phyloP scores from a whole-genome alignment of 2,797 vertebrate species.

The Nasua narica region DNA sequence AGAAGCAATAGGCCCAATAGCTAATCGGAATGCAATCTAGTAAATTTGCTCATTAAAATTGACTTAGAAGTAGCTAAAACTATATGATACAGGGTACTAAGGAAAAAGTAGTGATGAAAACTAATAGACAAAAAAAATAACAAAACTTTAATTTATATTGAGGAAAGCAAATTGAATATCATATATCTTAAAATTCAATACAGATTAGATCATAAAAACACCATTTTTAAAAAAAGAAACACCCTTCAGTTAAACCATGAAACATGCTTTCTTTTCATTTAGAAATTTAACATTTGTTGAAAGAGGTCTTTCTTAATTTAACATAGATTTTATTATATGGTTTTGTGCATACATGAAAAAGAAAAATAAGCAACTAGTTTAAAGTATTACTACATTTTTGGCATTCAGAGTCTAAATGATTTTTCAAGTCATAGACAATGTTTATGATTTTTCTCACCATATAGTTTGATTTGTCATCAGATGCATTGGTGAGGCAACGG shows the following conservation, averaged over 20 bases:
- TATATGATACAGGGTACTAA: neutral
- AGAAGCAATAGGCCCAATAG: neutral
- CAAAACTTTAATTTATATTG: neutral
- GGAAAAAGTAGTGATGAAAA: neutral
- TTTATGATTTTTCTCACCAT: neutral
- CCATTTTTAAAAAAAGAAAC: neutral
- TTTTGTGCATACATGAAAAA: neutral
- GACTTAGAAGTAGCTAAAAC: neutral
- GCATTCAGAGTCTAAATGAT: neutral
- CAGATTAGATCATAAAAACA: neutral
- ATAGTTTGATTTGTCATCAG: neutral
- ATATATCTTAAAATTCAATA: neutral
- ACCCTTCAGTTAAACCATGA: neutral
- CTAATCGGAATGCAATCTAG: neutral
- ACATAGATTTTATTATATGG: neutral
- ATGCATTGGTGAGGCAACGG: neutral
- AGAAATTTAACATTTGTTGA: neutral
- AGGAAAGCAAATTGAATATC: neutral
- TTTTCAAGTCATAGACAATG: neutral
- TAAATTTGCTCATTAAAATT: neutral
- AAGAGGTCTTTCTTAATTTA: neutral
- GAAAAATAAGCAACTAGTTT: neutral
- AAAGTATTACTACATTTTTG: neutral
- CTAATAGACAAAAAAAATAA: neutral
- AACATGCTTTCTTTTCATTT: neutral